Percentiles rank a stretch among this genome's conserved stretches.
These are phyloP conservation scores for Stomatorhinus ivindoensis DNA, from an alignment of 2,113 vertebrate species.

Conservation along the genomic window DNA sequence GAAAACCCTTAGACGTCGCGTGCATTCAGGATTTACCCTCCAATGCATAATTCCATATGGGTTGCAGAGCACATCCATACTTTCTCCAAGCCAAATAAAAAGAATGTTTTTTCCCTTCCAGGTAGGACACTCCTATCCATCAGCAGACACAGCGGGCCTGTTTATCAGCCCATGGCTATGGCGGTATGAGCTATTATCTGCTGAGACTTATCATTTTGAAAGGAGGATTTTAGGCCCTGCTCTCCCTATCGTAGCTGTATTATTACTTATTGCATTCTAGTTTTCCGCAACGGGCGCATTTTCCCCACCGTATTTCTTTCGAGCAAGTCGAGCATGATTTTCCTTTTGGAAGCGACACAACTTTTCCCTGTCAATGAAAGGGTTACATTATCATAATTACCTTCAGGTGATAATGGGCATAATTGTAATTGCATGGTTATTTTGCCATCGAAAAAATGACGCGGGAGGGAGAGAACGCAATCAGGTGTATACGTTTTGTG, in stretches of 20 bases:
- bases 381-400: neutral
- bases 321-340: neutral
- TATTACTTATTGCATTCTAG: neutral
- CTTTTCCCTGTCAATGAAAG: neutral
- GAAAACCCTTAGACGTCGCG: neutral
- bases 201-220: constrained; percentile 14
- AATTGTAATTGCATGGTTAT: neutral
- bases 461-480: neutral
- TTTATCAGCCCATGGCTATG: constrained; percentile 5
- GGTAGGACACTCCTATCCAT: neutral
- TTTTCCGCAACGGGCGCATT: neutral
- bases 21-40: neutral
- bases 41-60: neutral
- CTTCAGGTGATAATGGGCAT: neutral
- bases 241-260: neutral
- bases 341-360: neutral
- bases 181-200: neutral
- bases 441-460: neutral
- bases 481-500: neutral
- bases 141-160: neutral
- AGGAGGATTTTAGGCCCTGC: neutral
- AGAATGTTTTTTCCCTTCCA: neutral
- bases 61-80: neutral
- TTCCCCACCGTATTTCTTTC: neutral
- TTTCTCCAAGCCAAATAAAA: neutral